Percentiles rank a stretch among this genome's conserved stretches.
These are phyloP conservation scores for Trididemnum miniatum DNA, from an alignment of 23 tunicate genomes.

Conservation along the genomic window DNA sequence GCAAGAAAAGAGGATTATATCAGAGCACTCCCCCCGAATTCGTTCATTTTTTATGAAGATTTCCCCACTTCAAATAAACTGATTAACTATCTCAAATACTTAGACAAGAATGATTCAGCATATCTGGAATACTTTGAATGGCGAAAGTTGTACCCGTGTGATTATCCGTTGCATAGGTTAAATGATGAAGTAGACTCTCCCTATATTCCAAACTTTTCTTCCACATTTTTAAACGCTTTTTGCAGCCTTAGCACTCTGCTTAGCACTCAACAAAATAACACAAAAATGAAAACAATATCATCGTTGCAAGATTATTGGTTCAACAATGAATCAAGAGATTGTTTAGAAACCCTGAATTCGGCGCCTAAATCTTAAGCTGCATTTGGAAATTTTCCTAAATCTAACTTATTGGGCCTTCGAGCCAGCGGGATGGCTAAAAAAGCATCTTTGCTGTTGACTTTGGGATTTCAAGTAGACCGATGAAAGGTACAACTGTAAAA, in stretches of 20 bases:
- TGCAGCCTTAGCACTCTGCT: background rate
- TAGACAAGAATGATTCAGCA: constrained; percentile 43
- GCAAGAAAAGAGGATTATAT: constrained; percentile 8
- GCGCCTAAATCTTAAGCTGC: no score
- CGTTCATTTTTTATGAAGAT: constrained; percentile 33
- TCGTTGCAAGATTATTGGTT: no score
- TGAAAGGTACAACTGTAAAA: no score
- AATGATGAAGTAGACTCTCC: background rate
- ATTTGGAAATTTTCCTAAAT: no score
- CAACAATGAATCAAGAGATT: no score
- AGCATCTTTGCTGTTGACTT: no score
- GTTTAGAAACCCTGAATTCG: no score
- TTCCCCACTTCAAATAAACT: constrained; percentile 17
- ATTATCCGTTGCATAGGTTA: background rate
- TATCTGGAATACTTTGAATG: constrained; percentile 35
- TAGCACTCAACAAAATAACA: no score
- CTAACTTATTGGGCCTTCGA: no score
- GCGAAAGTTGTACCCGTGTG: constrained; percentile 7
- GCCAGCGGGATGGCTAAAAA: no score
- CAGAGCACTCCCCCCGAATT: constrained; percentile 16
- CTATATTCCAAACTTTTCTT: background rate
- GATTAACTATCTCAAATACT: constrained; percentile 24
- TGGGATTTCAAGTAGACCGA: no score
- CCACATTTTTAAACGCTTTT: background rate
- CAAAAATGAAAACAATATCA: no score